These are phyloP conservation scores for Apaloderma vittatum DNA, from an alignment of 2,113 vertebrate species.

Conservation along the genomic window DNA sequence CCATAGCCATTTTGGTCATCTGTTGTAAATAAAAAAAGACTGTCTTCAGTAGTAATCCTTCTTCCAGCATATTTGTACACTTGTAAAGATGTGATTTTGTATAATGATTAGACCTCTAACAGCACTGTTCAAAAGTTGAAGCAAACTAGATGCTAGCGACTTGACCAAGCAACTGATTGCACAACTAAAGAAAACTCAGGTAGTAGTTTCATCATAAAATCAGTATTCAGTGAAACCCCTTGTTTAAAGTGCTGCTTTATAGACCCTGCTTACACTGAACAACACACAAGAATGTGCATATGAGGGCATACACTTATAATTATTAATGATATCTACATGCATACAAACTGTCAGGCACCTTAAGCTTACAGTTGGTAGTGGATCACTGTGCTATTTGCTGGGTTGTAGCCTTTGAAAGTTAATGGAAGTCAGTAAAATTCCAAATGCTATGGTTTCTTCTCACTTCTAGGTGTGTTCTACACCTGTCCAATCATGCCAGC, in stretches of 20 bases:
- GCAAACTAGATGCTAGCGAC: background rate
- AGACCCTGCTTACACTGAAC: background rate
- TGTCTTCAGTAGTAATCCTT: background rate
- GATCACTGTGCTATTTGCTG: background rate
- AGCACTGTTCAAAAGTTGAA: background rate
- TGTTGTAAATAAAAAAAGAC: background rate
- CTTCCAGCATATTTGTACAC: background rate
- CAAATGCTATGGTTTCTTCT: background rate
- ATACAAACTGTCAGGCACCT: background rate
- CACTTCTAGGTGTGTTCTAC: background rate
- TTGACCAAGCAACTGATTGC: background rate
- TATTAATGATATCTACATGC: background rate
- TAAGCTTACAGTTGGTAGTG: background rate
- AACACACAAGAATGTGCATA: background rate
- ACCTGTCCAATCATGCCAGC: background rate
- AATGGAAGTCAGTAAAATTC: background rate
- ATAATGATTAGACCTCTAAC: background rate
- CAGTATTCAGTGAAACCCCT: background rate
- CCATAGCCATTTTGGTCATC: background rate
- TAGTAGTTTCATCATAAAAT: background rate
- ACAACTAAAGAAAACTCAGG: background rate
- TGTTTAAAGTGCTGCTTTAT: background rate
- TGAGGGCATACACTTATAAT: accelerated
- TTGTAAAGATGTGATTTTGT: background rate
- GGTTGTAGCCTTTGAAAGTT: background rate